Evolutionary conservation across 1,140 invertebrate species (phyloP).

Genomic region (Drosophila sechellia): DNA sequence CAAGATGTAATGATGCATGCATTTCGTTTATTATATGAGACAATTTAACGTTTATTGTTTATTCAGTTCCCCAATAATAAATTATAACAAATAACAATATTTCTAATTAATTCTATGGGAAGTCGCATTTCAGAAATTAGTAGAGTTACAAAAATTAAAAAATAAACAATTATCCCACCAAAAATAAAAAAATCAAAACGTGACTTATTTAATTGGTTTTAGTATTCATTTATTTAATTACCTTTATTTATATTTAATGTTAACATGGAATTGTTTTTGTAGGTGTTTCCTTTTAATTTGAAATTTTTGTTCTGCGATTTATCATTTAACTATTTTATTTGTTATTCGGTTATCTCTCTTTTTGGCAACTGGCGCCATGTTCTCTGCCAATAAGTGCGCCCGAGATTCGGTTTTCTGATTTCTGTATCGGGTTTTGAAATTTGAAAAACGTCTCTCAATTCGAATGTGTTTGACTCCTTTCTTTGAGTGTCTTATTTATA

Average conservation of each 20-base stretch:
- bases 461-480: constrained; percentile 38
- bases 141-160: neutral
- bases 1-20: neutral
- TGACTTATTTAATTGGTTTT: constrained; percentile 53
- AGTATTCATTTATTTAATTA: constrained; percentile 80
- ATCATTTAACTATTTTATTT: constrained; percentile 64
- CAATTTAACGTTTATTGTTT: neutral
- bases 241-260: constrained; percentile 84
- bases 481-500: constrained; percentile 64
- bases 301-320: constrained; percentile 70
- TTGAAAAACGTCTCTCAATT: constrained; percentile 61
- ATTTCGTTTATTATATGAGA: neutral
- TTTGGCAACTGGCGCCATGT: constrained; percentile 51
- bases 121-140: too few relatives aligned
- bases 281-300: constrained; percentile 67
- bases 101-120: neutral
- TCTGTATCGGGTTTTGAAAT: constrained; percentile 42
- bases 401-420: constrained; percentile 34
- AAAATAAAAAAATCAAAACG: neutral
- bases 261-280: constrained; percentile 84
- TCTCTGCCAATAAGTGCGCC: constrained; percentile 66
- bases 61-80: neutral
- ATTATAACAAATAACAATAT: neutral
- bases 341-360: constrained; percentile 22
- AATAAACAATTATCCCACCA: too few relatives aligned